Conservation (phyloP, 1,140 invertebrate genomes). For the Pectinophora gossypiella region DNA sequence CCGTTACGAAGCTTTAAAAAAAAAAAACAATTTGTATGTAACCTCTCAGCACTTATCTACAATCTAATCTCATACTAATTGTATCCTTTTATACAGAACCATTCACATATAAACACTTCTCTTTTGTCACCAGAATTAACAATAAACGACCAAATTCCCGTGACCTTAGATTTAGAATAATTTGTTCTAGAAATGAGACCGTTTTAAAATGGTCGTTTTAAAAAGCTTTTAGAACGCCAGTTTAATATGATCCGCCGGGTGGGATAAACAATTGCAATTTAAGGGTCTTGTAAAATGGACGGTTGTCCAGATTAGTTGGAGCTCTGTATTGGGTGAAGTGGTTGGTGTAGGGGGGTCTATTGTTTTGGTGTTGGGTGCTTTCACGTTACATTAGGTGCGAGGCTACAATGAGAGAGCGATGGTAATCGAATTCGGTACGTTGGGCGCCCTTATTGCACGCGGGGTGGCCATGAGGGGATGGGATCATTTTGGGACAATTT, state of each 20-base stretch:
- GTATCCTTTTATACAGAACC: neutral
- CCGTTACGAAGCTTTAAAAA: neutral
- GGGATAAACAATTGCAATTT: neutral
- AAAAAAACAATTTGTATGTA: neutral
- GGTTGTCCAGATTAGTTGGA: slow-evolving; percentile 13
- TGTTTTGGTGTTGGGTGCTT: slow-evolving; percentile 13
- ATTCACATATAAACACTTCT: neutral
- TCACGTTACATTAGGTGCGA: slow-evolving; percentile 31
- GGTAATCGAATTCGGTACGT: slow-evolving; percentile 44
- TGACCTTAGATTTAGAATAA: neutral
- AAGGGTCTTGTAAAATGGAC: neutral
- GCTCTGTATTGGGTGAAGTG: slow-evolving; percentile 10
- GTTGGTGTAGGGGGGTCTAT: slow-evolving; percentile 13
- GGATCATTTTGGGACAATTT: neutral
- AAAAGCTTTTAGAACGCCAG: neutral
- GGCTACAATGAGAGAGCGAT: slow-evolving; percentile 38
- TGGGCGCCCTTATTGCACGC: slow-evolving; percentile 18
- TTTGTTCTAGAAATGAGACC: neutral
- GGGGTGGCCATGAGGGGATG: slow-evolving; percentile 23
- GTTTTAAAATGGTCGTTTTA: neutral
- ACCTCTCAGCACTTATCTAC: neutral
- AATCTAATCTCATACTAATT: neutral
- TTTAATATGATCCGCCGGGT: neutral
- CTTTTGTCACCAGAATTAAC: neutral
- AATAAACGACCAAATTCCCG: no score